A percentile compares a stretch with the other conserved stretches of the same genome.
phyloP scores from a whole-genome alignment of 1,140 invertebrate genomes.

The Sycophaga agraensis region DNA sequence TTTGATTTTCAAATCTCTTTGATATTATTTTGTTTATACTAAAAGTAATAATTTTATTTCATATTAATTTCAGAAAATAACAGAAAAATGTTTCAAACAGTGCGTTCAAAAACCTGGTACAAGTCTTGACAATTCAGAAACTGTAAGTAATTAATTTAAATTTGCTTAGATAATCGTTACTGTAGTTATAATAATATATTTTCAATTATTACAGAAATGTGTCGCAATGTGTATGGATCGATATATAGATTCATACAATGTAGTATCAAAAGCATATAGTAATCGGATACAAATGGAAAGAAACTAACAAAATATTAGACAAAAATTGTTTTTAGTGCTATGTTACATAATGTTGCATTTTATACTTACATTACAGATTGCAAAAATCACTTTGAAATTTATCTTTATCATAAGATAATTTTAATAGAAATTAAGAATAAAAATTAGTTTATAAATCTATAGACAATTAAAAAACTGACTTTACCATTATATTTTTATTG shows the following conservation, averaged over 20 bases:
- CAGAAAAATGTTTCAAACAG: constrained; percentile 96
- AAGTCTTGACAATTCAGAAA: constrained; percentile 86
- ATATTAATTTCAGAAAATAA: constrained; percentile 82
- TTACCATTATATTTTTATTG: constrained; percentile 12
- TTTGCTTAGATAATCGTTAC: too few relatives aligned
- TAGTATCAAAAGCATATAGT: constrained; percentile 83
- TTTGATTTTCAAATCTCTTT: constrained; percentile 30
- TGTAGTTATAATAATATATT: neutral
- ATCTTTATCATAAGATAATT: constrained; percentile 29
- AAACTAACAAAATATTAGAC: constrained; percentile 50
- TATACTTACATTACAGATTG: constrained; percentile 14
- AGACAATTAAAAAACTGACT: neutral
- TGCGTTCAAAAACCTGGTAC: constrained; percentile 90
- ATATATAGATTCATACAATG: constrained; percentile 94
- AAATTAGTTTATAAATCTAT: neutral
- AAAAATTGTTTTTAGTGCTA: constrained; percentile 18
- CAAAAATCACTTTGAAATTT: constrained; percentile 34
- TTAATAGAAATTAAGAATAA: constrained; percentile 14
- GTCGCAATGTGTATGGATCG: constrained; percentile 97
- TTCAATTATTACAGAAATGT: constrained; percentile 77
- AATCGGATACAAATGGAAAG: constrained; percentile 77
- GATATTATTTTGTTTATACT: neutral
- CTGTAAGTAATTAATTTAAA: too few relatives aligned
- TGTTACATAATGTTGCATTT: constrained; percentile 19
- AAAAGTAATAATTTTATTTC: too few relatives aligned